A percentile compares a stretch with the other conserved stretches of the same genome.
Evolutionary conservation across 2,797 vertebrate species (phyloP).

Genomic region (Euphonia xanthogaster): DNA sequence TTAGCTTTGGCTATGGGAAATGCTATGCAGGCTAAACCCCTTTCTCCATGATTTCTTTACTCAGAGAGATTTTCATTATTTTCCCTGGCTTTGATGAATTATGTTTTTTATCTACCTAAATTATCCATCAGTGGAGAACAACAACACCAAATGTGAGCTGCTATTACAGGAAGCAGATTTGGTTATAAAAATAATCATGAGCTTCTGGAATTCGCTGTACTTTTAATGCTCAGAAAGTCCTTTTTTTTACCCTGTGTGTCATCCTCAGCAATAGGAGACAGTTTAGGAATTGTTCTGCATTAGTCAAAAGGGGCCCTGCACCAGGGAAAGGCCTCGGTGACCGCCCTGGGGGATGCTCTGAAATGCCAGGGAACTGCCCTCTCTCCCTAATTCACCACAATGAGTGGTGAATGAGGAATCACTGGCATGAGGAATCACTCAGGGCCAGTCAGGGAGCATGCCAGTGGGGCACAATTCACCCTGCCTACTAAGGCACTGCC

Average conservation of each 20-base stretch:
- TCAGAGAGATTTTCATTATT: not conserved
- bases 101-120: not conserved
- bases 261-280: not conserved
- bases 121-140: not conserved
- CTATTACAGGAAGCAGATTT: not conserved
- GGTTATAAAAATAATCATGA: not conserved
- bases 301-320: not conserved
- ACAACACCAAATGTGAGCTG: not conserved
- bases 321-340: not conserved
- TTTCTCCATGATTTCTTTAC: not conserved
- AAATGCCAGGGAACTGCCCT: not conserved
- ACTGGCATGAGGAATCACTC: not conserved
- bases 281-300: not conserved
- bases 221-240: not conserved
- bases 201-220: not conserved
- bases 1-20: not conserved
- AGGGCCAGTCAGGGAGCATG: not conserved
- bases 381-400: not conserved
- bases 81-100: not conserved
- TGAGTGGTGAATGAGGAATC: not conserved
- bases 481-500: not conserved
- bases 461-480: not conserved
- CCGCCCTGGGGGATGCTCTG: not conserved
- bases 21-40: not conserved
- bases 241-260: not conserved